Evolutionary conservation across 2,888 invertebrate genomes (phyloP).

Genomic region (Selenia dentaria): DNA sequence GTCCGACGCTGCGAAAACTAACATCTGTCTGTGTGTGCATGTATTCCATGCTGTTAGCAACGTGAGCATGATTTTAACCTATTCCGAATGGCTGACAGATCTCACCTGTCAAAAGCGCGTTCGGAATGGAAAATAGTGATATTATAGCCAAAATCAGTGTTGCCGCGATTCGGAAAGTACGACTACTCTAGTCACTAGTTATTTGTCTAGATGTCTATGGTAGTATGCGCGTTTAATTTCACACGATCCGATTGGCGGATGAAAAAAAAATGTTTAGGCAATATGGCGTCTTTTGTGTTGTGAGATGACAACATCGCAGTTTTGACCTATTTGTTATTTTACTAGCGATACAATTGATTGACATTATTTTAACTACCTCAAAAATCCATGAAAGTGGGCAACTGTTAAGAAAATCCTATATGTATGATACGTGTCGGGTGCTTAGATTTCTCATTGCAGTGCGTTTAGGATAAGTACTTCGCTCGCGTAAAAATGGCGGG

Average conservation of each 20-base stretch:
- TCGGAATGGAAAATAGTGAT: no score
- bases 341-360: no score
- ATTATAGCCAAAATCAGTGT: no score
- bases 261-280: constrained; percentile 53
- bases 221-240: constrained; percentile 24
- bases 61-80: no score
- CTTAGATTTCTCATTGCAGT: constrained; percentile 47
- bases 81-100: no score
- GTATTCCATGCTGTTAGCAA: no score
- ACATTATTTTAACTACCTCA: constrained; percentile 69
- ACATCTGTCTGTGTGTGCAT: no score
- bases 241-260: constrained; percentile 34
- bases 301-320: constrained; percentile 85
- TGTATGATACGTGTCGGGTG: constrained; percentile 45
- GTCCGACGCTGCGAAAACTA: no score
- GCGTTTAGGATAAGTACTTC: constrained; percentile 72
- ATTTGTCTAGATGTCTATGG: no score
- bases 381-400: constrained; percentile 62
- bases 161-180: no score
- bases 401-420: constrained; percentile 52
- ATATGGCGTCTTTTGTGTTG: constrained; percentile 83
- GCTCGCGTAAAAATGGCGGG: constrained; percentile 83
- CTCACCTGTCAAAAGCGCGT: no score
- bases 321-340: constrained; percentile 74
- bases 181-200: no score